These are phyloP conservation scores for Cynaeus angustus DNA, from an alignment of 2,888 invertebrate species.

Conservation along the genomic window DNA sequence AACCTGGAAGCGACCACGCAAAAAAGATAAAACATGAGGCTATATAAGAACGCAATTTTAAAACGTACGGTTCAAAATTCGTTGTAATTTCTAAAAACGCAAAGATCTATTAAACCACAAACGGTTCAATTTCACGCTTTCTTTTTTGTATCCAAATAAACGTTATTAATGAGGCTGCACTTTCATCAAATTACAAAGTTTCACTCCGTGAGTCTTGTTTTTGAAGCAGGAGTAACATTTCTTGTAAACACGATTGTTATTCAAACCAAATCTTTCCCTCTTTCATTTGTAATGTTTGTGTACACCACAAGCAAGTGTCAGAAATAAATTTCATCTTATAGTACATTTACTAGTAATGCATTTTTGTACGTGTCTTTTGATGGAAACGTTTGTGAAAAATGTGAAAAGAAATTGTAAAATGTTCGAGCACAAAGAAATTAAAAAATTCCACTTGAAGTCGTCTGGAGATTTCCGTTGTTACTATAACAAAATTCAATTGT, in stretches of 20 bases:
- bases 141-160: too few relatives aligned
- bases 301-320: neutral
- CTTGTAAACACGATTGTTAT: neutral
- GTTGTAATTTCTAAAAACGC: too few relatives aligned
- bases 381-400: too few relatives aligned
- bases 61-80: neutral
- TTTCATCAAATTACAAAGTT: neutral
- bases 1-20: neutral
- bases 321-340: neutral
- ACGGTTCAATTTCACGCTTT: too few relatives aligned
- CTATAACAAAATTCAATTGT: neutral
- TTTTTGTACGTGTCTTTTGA: neutral
- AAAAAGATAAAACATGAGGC: neutral
- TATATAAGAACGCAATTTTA: neutral
- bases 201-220: neutral
- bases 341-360: neutral
- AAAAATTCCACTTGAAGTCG: neutral
- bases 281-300: constrained; percentile 3
- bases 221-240: neutral
- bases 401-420: too few relatives aligned
- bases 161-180: neutral
- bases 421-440: neutral
- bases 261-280: neutral
- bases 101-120: too few relatives aligned
- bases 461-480: neutral